Evolutionary conservation across 2,113 vertebrate species (phyloP).

Genomic region (Grantiella picta): DNA sequence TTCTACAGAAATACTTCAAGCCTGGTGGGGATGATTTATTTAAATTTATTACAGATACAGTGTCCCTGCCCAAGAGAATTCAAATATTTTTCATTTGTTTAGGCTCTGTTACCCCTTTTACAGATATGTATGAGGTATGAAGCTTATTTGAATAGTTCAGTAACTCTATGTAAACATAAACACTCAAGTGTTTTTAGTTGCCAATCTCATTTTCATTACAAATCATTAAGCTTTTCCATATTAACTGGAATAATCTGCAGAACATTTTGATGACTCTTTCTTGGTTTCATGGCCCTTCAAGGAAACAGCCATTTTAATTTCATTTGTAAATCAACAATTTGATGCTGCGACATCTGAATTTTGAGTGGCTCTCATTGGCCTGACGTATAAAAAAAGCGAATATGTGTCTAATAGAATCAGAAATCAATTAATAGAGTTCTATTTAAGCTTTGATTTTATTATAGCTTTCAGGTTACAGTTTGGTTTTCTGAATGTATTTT

Average conservation of each 20-base stretch:
- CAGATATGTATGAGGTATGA: not conserved
- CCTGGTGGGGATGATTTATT: not conserved
- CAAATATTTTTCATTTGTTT: not conserved
- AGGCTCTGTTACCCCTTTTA: not conserved
- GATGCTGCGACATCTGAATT: not conserved
- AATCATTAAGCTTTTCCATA: not conserved
- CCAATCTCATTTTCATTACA: not conserved
- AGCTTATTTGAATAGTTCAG: not conserved
- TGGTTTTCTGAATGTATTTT: not conserved
- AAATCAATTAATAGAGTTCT: not conserved
- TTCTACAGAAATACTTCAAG: not conserved
- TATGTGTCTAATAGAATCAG: not conserved
- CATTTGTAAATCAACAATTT: not conserved
- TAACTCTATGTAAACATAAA: not conserved
- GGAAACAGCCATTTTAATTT: not conserved
- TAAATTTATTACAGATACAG: not conserved
- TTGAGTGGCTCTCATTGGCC: not conserved
- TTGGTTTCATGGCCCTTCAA: not conserved
- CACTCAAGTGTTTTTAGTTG: not conserved
- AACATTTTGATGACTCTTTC: not conserved
- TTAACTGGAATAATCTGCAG: not conserved
- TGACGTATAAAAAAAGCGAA: not conserved
- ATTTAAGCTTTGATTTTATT: not conserved
- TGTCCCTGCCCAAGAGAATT: not conserved
- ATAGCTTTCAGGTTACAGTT: not conserved